A percentile compares a stretch with the other conserved stretches of the same genome.
These are phyloP conservation scores for Dolichomitus sp. DNA, from an alignment of 2,888 invertebrate genomes.

Conservation along the genomic window DNA sequence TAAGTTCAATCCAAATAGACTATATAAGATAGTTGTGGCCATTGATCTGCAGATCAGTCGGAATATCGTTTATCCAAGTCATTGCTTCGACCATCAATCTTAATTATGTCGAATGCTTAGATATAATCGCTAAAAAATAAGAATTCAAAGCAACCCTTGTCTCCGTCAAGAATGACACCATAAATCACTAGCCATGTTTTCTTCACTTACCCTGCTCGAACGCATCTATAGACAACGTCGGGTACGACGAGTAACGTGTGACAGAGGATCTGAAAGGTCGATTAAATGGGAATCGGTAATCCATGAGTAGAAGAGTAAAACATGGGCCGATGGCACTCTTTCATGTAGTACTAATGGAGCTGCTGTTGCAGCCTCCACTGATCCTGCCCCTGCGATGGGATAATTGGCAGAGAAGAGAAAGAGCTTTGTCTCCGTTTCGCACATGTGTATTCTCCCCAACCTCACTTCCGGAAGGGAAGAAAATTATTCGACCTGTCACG, in stretches of 20 bases:
- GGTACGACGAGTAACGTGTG: conserved; percentile 27
- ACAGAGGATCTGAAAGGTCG: conserved; percentile 42
- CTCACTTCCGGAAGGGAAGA: conserved; percentile 70
- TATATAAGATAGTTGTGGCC: neutral
- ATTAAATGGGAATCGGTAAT: conserved; percentile 52
- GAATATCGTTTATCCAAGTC: neutral
- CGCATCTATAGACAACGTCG: conserved; percentile 9
- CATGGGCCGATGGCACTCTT: conserved; percentile 30
- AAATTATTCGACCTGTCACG: conserved; percentile 76
- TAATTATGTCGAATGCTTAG: neutral
- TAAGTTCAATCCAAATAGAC: neutral
- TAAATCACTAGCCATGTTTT: conserved; percentile 5
- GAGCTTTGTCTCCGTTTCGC: conserved; percentile 18
- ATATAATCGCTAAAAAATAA: neutral
- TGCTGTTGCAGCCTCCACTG: conserved; percentile 20
- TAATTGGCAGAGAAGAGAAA: conserved; percentile 36
- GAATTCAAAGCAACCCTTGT: neutral
- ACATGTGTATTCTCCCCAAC: conserved; percentile 40
- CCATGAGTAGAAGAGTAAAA: conserved; percentile 19
- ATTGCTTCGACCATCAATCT: neutral
- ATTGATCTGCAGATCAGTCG: neutral
- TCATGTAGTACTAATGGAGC: conserved; percentile 23
- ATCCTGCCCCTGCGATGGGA: conserved; percentile 18
- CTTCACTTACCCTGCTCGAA: neutral
- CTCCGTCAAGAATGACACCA: neutral